Evolutionary conservation across 2,797 vertebrate species (phyloP), one percentile per base, ranked within the genome.

Genomic region (Glossophaga mutica): DNA sequence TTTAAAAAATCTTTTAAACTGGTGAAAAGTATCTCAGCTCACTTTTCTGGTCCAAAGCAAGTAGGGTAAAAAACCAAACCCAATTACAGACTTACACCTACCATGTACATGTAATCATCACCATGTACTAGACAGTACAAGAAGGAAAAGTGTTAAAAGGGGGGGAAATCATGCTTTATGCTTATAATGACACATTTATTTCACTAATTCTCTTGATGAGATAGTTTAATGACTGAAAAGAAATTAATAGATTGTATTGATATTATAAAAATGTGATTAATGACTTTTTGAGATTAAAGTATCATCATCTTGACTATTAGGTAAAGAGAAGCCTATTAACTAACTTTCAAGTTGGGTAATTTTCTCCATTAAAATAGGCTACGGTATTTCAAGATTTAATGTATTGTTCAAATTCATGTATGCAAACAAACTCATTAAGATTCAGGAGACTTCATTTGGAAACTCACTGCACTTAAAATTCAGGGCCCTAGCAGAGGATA

Each of bases 341-440:
- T 90, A 97, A 73, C 1, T 59, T 83, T 82, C 87, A 96, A 92
- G 48, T 59, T 95, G 95, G 90, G 59, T 93, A 85, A 91, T 95
- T 92, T 91, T 74, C 83, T 96, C 74, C 84, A 94, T 84, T 95
- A 92, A 96, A 97, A 90, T 90, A 90, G 94, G 90, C 34, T 67
- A 70, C 7, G 2, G 24, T 89, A 32, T 84, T 94, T 95, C 79
- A 94, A 96, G 92, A 97, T 94, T 95, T 82, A 96, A 96, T 73
- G 84, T 95, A 96, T 95, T 98, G 95, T 97, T 95, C 92, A 71
- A 96, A 98, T 96, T 94, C 95, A 96, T 97, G 96, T 94, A 97
- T 95, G 96, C 96, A 97, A 98, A 97, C 95, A 94, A 93, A 97
- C 78, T 97, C 96, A 96, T 97, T 97, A 97, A 95, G 97, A 97